These are phyloP conservation scores for Leguminivora glycinivorella DNA, from an alignment of 1,140 invertebrate species.

Conservation along the genomic window DNA sequence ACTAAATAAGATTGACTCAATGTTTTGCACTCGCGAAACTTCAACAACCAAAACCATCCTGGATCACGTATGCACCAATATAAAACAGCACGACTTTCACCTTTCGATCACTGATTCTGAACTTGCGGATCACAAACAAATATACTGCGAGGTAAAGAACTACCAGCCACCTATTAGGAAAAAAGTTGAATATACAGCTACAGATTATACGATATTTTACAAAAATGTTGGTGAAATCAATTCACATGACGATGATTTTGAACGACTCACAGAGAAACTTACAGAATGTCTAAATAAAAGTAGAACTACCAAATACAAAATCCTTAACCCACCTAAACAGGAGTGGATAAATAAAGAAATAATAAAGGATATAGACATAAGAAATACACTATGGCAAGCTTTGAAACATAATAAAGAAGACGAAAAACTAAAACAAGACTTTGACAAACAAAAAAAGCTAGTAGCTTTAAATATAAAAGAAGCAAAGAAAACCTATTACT, in stretches of 20 bases:
- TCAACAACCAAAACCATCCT: background rate
- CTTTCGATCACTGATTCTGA: background rate
- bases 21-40: background rate
- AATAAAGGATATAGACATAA: constrained; percentile 33
- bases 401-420: constrained; percentile 31
- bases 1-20: background rate
- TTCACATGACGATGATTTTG: background rate
- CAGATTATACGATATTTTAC: background rate
- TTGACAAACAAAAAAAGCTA: constrained; percentile 33
- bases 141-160: background rate
- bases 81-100: background rate
- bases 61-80: background rate
- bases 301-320: constrained; percentile 36
- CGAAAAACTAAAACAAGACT: constrained; percentile 10
- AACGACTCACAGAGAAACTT: background rate
- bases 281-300: background rate
- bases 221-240: background rate
- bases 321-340: too few species aligned
- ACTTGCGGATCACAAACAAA: background rate
- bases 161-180: background rate
- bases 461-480: constrained; percentile 34
- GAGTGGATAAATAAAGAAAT: too few species aligned
- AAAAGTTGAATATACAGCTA: background rate
- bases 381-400: constrained; percentile 32
- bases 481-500: constrained; percentile 36